Evolutionary conservation across 2,113 vertebrate genomes (phyloP).

Genomic region (Sorex fumeus): DNA sequence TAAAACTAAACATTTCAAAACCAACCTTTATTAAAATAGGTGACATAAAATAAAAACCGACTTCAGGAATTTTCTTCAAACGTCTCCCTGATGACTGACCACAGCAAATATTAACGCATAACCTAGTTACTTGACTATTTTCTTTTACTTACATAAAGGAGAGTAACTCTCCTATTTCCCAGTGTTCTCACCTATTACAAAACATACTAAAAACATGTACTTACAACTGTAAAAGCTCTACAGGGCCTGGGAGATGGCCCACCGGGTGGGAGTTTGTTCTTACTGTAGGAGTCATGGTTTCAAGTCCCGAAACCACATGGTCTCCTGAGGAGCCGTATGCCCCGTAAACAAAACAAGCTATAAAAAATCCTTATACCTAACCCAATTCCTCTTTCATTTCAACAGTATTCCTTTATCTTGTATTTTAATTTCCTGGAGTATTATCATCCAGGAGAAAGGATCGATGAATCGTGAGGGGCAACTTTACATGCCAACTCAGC

Average conservation of each 20-base stretch:
- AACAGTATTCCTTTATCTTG: background rate
- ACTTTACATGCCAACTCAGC: background rate
- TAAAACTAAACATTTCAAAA: too few relatives aligned
- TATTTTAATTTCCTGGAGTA: background rate
- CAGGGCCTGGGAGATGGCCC: too few relatives aligned
- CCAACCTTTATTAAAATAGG: too few relatives aligned
- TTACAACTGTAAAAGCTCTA: slow-evolving; percentile 17
- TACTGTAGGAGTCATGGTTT: too few relatives aligned
- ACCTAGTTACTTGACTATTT: background rate
- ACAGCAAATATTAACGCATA: too few relatives aligned
- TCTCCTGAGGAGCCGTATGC: too few relatives aligned
- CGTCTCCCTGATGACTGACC: too few relatives aligned
- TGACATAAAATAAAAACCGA: too few relatives aligned
- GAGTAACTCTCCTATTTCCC: background rate
- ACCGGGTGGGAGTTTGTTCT: too few relatives aligned
- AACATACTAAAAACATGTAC: slow-evolving; percentile 9
- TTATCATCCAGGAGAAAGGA: background rate
- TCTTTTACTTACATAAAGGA: background rate
- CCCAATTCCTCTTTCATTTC: background rate
- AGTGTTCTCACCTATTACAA: background rate
- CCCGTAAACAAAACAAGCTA: too few relatives aligned
- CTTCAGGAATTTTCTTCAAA: too few relatives aligned
- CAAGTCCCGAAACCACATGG: too few relatives aligned
- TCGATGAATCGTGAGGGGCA: background rate
- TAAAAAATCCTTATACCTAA: background rate